These are phyloP conservation scores for Villa cingulata DNA, from an alignment of 2,888 invertebrate species.

Conservation along the genomic window DNA sequence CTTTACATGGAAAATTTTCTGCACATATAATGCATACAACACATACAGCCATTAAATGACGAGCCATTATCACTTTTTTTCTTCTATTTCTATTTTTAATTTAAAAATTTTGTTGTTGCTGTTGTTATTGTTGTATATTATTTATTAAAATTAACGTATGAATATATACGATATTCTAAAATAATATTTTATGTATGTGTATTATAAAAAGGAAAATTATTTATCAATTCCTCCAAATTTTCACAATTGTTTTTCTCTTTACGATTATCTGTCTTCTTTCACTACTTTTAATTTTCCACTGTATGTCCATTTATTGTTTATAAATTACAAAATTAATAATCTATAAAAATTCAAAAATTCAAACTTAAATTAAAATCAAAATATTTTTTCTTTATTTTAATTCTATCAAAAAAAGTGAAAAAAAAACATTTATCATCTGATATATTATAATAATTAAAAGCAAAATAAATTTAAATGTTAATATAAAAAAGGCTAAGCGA, in stretches of 20 bases:
- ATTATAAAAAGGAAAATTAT: not conserved
- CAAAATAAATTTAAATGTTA: too few species aligned
- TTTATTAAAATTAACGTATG: too few species aligned
- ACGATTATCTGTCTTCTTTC: not conserved
- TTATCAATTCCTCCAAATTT: not conserved
- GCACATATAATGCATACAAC: conserved; percentile 71
- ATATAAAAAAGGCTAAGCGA: too few species aligned
- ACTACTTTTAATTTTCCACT: not conserved
- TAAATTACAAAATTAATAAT: not conserved
- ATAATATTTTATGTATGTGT: not conserved
- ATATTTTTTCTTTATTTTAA: too few species aligned
- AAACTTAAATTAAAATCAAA: too few species aligned
- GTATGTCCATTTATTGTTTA: not conserved
- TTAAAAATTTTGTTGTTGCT: not conserved
- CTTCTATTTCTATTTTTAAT: not conserved
- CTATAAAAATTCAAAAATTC: not conserved
- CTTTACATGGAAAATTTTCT: conserved; percentile 59
- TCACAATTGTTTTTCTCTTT: not conserved
- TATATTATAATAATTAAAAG: too few species aligned
- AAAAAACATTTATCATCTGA: too few species aligned
- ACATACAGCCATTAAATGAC: conserved; percentile 64
- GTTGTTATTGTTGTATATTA: not conserved
- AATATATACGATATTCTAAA: too few species aligned
- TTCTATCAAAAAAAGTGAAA: too few species aligned
- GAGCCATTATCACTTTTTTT: conserved; percentile 33